Evolutionary conservation across 2,888 invertebrate species (phyloP), one percentile per base, ranked within the genome.

Genomic region (Aspidapion aeneum): DNA sequence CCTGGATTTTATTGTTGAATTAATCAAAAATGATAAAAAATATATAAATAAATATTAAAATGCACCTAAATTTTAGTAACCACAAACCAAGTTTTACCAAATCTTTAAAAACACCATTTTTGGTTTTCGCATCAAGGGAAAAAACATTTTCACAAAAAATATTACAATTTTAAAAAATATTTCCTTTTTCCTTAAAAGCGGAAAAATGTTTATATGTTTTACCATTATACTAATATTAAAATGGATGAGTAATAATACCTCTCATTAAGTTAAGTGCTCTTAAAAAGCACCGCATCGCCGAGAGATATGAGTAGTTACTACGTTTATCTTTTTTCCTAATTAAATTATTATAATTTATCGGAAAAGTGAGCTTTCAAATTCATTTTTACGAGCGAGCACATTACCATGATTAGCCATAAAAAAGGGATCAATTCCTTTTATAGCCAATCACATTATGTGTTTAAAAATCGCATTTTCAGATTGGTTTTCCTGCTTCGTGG

Each of bases 381-480:
- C 35, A 35, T 35, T 35, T 35, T 35, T 35, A 35, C 35, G 35
- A 35, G 35, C 35, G 35, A 35, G 35, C 35, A 35, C 35, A 35
- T 35, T 35, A 35, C 35, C 35, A 35, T 55, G 59, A 63, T 63
- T 63, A 59, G 55, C 51, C 55, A 55, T 63, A 63, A 63, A 63
- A 60, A 35, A 55, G 52, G 56, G 55, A 54, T 54, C 48, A 52
- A 35, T 20, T 35, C 56, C 49, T 55, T 63, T 63, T 60, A 60
- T 49, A 50, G 50, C 63, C 63, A 63, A 63, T 63, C 63, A 58
- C 55, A 63, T 63, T 59, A 63, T 63, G 63, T 59, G 59, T 63
- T 60, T 60, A 61, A 59, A 63, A 63, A 59, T 35, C 35, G 35
- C 35, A 35, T 35, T 35, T 35, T 35, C 35, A 35, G 12, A 35